A percentile compares a stretch with the other conserved stretches of the same genome.
These are phyloP conservation scores for Mythimna ferrago DNA, from an alignment of 2,888 invertebrate species.

Conservation along the genomic window DNA sequence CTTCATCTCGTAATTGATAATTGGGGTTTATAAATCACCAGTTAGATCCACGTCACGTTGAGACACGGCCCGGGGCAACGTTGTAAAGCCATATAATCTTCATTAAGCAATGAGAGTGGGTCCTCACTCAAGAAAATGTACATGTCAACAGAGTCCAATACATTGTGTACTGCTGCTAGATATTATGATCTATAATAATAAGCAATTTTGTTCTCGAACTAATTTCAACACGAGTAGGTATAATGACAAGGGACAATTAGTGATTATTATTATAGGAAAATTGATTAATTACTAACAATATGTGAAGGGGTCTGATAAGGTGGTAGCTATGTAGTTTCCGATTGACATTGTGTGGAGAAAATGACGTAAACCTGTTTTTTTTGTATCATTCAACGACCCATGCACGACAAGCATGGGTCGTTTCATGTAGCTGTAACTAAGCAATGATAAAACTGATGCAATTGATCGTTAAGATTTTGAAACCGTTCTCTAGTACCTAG, in stretches of 20 bases:
- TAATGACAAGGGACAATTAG: slow-evolving; percentile 5
- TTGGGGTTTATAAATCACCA: slow-evolving; percentile 58
- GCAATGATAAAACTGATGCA: not conserved
- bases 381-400: not conserved
- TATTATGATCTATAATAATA: slow-evolving; percentile 34
- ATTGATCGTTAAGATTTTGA: slow-evolving; percentile 21
- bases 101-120: slow-evolving; percentile 52
- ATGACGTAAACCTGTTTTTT: not conserved
- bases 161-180: slow-evolving; percentile 45
- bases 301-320: not conserved
- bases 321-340: not conserved
- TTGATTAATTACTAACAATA: slow-evolving; percentile 22
- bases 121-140: slow-evolving; percentile 60
- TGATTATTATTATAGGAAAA: slow-evolving; percentile 14
- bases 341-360: not conserved
- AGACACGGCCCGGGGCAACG: slow-evolving; percentile 52
- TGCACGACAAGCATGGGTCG: not conserved
- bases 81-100: slow-evolving; percentile 53
- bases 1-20: slow-evolving; percentile 58
- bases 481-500: slow-evolving; percentile 19
- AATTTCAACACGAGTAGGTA: slow-evolving; percentile 7
- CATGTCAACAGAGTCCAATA: slow-evolving; percentile 54
- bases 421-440: not conserved
- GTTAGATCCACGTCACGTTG: slow-evolving; percentile 49
- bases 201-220: slow-evolving; percentile 36